Conservation (phyloP, 2,797 vertebrate species). For the Masticophis lateralis region DNA sequence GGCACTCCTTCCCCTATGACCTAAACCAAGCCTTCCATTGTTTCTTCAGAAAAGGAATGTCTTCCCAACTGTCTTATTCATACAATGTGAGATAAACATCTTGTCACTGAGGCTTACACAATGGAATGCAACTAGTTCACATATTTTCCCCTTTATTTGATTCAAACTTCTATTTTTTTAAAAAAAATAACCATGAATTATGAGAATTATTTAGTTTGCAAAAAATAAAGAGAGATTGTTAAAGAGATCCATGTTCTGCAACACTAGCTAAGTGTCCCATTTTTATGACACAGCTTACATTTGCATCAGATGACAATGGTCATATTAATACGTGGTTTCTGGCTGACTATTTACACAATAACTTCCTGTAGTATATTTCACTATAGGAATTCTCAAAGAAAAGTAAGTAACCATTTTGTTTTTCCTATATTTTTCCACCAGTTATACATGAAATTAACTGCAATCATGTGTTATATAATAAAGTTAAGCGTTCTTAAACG, state of each 20-base stretch:
- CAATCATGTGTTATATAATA: background rate
- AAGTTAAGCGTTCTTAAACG: background rate
- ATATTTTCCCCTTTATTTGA: slow-evolving; percentile 19
- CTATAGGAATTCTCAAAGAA: background rate
- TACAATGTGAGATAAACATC: slow-evolving; percentile 2
- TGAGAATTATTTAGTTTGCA: background rate
- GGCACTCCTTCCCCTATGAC: background rate
- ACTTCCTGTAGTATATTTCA: background rate
- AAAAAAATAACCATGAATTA: background rate
- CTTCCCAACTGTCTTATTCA: slow-evolving; percentile 12
- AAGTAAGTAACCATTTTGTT: background rate
- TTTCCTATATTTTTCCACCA: background rate
- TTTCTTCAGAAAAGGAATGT: background rate
- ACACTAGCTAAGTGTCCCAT: background rate
- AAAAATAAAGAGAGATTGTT: background rate
- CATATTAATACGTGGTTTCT: background rate
- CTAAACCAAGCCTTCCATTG: slow-evolving; percentile 1
- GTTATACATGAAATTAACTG: background rate
- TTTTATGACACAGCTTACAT: background rate
- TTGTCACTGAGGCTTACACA: background rate
- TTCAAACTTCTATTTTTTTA: background rate
- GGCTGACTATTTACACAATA: background rate
- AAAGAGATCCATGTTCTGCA: background rate
- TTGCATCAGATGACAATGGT: background rate
- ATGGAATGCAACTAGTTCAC: slow-evolving; percentile 29